phyloP scores from a whole-genome alignment of 2,888 invertebrate species.

The Mimas tiliae region DNA sequence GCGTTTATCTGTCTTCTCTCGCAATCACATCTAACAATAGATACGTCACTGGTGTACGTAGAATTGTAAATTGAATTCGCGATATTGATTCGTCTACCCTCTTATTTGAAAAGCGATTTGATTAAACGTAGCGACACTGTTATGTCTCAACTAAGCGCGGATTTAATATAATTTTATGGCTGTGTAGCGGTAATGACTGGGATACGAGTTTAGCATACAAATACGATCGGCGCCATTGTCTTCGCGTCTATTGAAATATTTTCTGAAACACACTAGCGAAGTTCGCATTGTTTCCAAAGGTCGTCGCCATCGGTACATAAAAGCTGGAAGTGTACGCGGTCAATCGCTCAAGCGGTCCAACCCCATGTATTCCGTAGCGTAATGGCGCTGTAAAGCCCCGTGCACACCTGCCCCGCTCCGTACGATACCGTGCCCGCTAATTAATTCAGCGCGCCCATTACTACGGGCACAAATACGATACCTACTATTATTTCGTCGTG shows the following conservation, averaged over 20 bases:
- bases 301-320: constrained; percentile 24
- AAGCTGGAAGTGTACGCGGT: constrained; percentile 49
- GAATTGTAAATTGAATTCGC: constrained; percentile 81
- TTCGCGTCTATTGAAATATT: constrained; percentile 42
- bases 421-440: constrained; percentile 63
- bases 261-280: constrained; percentile 38
- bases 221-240: constrained; percentile 41
- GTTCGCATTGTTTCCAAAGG: constrained; percentile 37
- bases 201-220: constrained; percentile 48
- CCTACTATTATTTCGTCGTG: constrained; percentile 59
- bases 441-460: constrained; percentile 76
- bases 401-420: constrained; percentile 69
- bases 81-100: constrained; percentile 77
- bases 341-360: constrained; percentile 66
- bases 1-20: constrained; percentile 81
- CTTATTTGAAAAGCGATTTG: constrained; percentile 77
- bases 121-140: constrained; percentile 67
- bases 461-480: constrained; percentile 56
- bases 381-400: constrained; percentile 72
- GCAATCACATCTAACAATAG: constrained; percentile 76
- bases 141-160: constrained; percentile 64
- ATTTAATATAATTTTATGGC: constrained; percentile 59
- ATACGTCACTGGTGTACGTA: constrained; percentile 81
- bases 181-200: constrained; percentile 47
- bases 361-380: constrained; percentile 59